These are phyloP conservation scores for Nephotettix cincticeps DNA, from an alignment of 1,140 invertebrate species.

Conservation along the genomic window DNA sequence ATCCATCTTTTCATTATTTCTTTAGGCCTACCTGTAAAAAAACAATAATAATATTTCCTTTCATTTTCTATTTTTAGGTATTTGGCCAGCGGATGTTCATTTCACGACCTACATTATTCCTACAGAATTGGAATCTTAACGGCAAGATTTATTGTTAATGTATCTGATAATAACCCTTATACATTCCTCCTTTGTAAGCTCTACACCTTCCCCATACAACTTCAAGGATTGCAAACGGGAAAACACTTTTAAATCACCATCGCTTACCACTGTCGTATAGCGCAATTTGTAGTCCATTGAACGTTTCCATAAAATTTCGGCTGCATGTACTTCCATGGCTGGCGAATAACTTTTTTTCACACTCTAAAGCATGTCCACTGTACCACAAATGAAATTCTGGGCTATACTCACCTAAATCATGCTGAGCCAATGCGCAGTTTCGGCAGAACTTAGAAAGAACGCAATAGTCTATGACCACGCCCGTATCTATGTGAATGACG, in stretches of 20 bases:
- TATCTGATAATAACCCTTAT: too few species aligned
- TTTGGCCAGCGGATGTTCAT: conserved; percentile 13
- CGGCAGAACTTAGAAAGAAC: neutral
- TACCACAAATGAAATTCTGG: neutral
- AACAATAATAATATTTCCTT: neutral
- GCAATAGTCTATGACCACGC: neutral
- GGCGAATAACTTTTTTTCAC: neutral
- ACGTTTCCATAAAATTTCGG: neutral
- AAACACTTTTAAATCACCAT: neutral
- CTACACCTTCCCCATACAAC: neutral
- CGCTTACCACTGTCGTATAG: neutral
- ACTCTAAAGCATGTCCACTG: neutral
- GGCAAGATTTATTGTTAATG: conserved; percentile 22
- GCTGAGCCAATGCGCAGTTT: neutral
- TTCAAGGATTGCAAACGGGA: neutral
- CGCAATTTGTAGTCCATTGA: neutral
- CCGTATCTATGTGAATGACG: neutral
- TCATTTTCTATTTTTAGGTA: conserved; percentile 16
- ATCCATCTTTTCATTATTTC: conserved; percentile 30
- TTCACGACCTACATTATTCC: conserved; percentile 29
- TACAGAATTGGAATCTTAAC: conserved; percentile 32
- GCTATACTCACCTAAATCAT: neutral
- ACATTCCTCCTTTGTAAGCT: too few species aligned
- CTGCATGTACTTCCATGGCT: neutral
- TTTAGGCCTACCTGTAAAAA: conserved; percentile 15